phyloP scores from a whole-genome alignment of 2,113 vertebrate genomes.

The Spheniscus mendiculus region DNA sequence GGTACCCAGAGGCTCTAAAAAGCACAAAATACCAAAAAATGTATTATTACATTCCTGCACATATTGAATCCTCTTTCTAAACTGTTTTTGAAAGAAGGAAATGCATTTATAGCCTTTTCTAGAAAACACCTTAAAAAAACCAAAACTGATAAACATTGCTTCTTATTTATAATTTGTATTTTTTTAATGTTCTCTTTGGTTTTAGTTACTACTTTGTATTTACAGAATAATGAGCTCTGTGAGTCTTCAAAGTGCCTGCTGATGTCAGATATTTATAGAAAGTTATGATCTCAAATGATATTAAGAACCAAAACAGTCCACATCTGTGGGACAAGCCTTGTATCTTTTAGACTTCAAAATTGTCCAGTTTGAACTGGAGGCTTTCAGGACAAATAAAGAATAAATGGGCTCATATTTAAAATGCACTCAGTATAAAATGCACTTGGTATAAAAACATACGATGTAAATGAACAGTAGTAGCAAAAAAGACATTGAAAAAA shows the following conservation, averaged over 20 bases:
- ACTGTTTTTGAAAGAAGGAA: background rate
- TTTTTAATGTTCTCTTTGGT: conserved; percentile 6
- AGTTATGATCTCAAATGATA: conserved; percentile 16
- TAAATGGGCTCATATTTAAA: background rate
- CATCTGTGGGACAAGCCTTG: background rate
- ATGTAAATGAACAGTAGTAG: background rate
- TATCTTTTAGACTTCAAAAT: background rate
- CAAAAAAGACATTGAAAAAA: background rate
- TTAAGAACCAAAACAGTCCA: background rate
- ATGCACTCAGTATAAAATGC: background rate
- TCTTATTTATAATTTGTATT: background rate
- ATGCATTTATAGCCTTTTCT: background rate
- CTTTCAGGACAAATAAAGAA: background rate
- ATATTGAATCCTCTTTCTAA: background rate
- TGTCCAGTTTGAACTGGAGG: background rate
- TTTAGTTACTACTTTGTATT: conserved; percentile 28
- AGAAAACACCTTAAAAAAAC: background rate
- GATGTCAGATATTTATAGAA: conserved; percentile 27
- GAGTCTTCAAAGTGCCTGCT: background rate
- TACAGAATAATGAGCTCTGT: conserved; percentile 6
- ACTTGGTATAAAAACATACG: background rate
- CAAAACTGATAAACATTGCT: background rate
- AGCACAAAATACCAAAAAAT: background rate
- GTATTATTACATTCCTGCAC: background rate
- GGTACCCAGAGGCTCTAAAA: background rate